These are phyloP conservation scores for Hoplodrina blanda DNA, from an alignment of 2,888 invertebrate species.

Conservation along the genomic window DNA sequence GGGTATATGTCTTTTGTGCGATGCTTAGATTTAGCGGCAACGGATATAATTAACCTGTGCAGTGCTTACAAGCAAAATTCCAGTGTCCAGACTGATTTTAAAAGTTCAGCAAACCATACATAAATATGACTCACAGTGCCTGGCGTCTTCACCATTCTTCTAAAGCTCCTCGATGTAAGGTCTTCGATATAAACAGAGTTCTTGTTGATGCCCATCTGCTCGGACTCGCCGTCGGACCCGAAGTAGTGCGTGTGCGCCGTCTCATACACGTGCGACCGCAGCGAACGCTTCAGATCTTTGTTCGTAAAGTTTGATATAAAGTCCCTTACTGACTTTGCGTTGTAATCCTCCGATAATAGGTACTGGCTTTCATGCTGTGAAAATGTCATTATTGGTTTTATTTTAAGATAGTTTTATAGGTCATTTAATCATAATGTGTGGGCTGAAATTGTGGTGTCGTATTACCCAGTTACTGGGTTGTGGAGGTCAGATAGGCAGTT, in stretches of 20 bases:
- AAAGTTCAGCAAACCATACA: not conserved
- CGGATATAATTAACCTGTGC: not conserved
- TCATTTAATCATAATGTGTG: no score
- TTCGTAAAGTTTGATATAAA: conserved; percentile 90
- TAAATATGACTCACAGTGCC: conserved; percentile 87
- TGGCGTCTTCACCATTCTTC: conserved; percentile 90
- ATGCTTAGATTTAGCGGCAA: not conserved
- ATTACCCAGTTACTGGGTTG: no score
- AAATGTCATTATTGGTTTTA: not conserved
- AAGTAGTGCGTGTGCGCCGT: conserved; percentile 85
- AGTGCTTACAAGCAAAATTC: not conserved
- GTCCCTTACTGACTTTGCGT: conserved; percentile 85
- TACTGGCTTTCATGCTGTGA: conserved; percentile 93
- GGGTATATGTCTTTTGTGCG: not conserved
- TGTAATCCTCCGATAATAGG: conserved; percentile 89
- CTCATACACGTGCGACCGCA: conserved; percentile 80
- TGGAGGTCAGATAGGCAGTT: no score
- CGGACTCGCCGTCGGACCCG: conserved; percentile 70
- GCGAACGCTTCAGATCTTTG: conserved; percentile 79
- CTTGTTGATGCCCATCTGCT: conserved; percentile 65
- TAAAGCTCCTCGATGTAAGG: conserved; percentile 92
- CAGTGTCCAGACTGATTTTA: not conserved
- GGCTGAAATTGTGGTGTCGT: no score
- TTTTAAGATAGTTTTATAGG: not conserved
- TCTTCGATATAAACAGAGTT: conserved; percentile 91